phyloP scores from a whole-genome alignment of 2,888 invertebrate species.

The Nemurella pictetii region DNA sequence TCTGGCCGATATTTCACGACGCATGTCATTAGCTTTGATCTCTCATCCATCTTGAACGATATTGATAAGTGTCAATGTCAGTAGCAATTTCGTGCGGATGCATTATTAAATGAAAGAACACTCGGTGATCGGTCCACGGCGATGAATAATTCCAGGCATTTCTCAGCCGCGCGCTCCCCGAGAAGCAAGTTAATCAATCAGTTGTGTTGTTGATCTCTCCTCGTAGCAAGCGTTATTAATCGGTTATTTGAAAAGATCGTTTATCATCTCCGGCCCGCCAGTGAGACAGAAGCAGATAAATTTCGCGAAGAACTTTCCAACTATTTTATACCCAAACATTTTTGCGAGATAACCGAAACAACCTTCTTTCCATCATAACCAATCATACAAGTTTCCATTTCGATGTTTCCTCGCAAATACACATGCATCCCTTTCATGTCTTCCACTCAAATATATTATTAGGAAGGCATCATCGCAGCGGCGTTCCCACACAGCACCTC shows the following conservation, averaged over 20 bases:
- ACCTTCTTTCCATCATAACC: conserved; percentile 34
- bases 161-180: background rate
- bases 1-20: no score
- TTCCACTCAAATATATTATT: no score
- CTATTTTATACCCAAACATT: background rate
- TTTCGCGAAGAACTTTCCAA: background rate
- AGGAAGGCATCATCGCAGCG: no score
- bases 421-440: background rate
- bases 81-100: background rate
- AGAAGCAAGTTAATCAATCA: conserved; percentile 12
- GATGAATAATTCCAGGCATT: conserved; percentile 16
- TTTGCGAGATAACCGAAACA: conserved; percentile 3
- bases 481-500: no score
- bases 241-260: background rate
- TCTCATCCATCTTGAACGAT: no score
- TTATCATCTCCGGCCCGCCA: background rate
- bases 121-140: background rate
- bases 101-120: conserved; percentile 20
- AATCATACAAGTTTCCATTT: conserved; percentile 24
- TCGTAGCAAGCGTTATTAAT: conserved; percentile 17
- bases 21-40: no score
- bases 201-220: conserved; percentile 13
- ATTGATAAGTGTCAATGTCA: conserved; percentile 14
- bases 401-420: background rate
- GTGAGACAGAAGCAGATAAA: conserved; percentile 9